A percentile compares a stretch with the other conserved stretches of the same genome.
These are phyloP conservation scores for Drosophila kokeensis DNA, from an alignment of 2,888 invertebrate species.

Conservation along the genomic window DNA sequence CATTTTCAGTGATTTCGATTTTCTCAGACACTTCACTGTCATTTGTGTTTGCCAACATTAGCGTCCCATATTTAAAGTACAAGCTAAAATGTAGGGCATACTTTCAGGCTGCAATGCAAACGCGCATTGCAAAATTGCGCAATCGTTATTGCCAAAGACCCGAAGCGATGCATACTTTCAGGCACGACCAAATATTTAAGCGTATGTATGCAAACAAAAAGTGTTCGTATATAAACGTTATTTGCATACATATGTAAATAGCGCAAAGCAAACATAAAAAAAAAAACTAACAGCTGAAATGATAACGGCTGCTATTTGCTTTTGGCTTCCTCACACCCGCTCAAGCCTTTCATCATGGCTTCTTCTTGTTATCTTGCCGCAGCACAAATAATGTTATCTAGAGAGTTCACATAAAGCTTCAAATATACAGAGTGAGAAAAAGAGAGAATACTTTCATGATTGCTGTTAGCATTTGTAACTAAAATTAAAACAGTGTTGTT, in stretches of 20 bases:
- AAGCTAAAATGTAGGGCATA: constrained; percentile 49
- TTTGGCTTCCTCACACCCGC: constrained; percentile 11
- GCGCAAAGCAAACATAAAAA: not conserved
- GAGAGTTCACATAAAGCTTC: constrained; percentile 16
- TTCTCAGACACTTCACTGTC: not conserved
- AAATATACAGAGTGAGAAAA: not conserved
- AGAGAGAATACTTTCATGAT: constrained; percentile 18
- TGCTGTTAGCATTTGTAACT: constrained; percentile 48
- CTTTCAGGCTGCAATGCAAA: constrained; percentile 47
- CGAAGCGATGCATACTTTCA: constrained; percentile 35
- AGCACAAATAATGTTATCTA: constrained; percentile 68
- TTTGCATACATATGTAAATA: constrained; percentile 14
- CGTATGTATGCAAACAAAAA: constrained; percentile 14
- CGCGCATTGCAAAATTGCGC: not conserved
- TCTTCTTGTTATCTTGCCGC: constrained; percentile 49
- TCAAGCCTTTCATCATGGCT: constrained; percentile 11
- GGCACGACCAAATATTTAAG: not conserved
- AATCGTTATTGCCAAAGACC: not conserved
- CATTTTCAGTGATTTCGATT: not conserved
- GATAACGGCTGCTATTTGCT: constrained; percentile 12
- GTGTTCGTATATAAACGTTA: not conserved
- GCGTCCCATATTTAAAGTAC: constrained; percentile 2
- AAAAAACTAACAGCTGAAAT: constrained; percentile 10
- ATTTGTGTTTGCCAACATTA: constrained; percentile 9
- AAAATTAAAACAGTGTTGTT: constrained; percentile 46